Conservation (phyloP, 2,113 vertebrate species). For the Eira barbara region DNA sequence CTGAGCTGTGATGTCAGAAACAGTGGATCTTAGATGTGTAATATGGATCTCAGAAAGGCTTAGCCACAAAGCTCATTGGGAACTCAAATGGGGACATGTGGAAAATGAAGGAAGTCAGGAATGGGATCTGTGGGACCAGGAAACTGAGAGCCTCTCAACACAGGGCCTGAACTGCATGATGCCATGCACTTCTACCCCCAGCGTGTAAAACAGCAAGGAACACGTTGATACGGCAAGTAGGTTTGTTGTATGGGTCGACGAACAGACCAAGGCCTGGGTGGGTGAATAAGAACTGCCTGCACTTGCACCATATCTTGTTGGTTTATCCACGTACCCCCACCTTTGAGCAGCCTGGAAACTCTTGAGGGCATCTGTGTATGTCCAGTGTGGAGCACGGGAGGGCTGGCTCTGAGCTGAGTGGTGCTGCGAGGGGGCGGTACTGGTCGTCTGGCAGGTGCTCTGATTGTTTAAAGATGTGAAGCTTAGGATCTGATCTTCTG, state of each 20-base stretch:
- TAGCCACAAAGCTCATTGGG: neutral
- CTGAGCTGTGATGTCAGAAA: conserved; percentile 7
- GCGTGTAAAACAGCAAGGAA: neutral
- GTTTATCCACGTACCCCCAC: neutral
- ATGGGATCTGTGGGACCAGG: neutral
- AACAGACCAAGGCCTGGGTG: neutral
- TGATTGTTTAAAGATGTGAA: neutral
- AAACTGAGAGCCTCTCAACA: neutral
- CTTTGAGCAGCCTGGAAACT: neutral
- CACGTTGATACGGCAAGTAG: neutral
- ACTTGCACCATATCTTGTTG: neutral
- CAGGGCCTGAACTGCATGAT: neutral
- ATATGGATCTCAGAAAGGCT: neutral
- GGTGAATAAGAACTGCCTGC: neutral
- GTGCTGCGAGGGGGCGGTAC: neutral
- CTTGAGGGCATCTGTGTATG: neutral
- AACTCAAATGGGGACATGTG: neutral
- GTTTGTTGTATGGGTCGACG: neutral
- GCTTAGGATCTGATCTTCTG: neutral
- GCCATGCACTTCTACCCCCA: neutral
- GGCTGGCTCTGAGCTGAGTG: neutral
- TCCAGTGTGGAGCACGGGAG: neutral
- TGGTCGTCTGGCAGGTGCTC: neutral
- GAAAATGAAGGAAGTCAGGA: neutral
- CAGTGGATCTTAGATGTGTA: neutral